These are phyloP conservation scores for Ochotona princeps DNA, from an alignment of 2,113 vertebrate species.

Conservation along the genomic window DNA sequence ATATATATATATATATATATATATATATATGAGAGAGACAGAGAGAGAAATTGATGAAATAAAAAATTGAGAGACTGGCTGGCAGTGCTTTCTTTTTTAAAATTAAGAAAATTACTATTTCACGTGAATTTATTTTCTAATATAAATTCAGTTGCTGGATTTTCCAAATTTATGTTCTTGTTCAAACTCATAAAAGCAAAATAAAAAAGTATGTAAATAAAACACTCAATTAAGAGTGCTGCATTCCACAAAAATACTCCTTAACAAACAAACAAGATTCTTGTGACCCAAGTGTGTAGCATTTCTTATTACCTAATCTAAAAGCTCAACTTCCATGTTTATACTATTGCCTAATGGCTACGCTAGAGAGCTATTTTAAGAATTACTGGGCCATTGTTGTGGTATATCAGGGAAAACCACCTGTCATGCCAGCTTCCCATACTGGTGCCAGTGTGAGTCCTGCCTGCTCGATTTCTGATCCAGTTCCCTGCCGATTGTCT, in stretches of 20 bases:
- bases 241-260: background rate
- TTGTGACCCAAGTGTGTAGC: background rate
- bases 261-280: background rate
- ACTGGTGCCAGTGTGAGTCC: no score
- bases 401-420: no score
- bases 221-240: background rate
- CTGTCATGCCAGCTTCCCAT: no score
- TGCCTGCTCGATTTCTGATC: no score
- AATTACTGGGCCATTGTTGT: background rate
- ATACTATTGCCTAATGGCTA: background rate
- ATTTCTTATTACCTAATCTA: background rate
- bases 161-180: background rate
- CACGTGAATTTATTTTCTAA: background rate
- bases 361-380: background rate
- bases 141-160: background rate
- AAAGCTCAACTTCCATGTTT: background rate
- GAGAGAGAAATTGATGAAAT: background rate
- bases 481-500: no score
- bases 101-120: background rate
- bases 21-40: background rate
- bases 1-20: no score
- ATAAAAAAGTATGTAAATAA: background rate
- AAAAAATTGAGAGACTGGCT: background rate
- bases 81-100: conserved; percentile 11
- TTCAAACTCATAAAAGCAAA: background rate